A percentile compares a stretch with the other conserved stretches of the same genome.
Conservation (phyloP, 2,797 vertebrate genomes). For the Squalus acanthias region DNA sequence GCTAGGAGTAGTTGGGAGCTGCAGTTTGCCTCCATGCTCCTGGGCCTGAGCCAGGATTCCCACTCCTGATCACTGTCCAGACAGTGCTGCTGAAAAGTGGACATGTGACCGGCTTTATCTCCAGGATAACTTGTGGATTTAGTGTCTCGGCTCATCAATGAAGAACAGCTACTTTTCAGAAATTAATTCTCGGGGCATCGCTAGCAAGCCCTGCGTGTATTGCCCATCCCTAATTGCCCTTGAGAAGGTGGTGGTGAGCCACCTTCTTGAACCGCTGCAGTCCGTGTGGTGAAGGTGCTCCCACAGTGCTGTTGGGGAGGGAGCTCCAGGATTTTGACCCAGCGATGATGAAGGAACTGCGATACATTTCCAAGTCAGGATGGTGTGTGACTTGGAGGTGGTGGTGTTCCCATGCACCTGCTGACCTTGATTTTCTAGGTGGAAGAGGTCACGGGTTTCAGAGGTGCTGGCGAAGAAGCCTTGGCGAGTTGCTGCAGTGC, state of each 20-base stretch:
- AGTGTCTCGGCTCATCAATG: neutral
- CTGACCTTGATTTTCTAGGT: neutral
- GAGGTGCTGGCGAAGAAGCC: neutral
- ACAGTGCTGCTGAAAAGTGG: neutral
- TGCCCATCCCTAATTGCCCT: neutral
- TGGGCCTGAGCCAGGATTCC: neutral
- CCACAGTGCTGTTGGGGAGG: neutral
- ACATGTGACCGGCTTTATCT: neutral
- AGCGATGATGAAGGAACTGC: neutral
- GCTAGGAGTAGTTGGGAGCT: neutral
- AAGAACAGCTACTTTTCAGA: neutral
- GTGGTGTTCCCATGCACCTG: neutral
- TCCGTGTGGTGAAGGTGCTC: neutral
- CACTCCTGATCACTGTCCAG: neutral
- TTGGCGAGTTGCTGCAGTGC: neutral
- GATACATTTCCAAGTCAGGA: neutral
- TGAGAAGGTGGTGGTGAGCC: neutral
- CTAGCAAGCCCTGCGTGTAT: neutral
- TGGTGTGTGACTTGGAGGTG: neutral
- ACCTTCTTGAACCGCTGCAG: too few relatives aligned
- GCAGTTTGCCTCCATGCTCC: neutral
- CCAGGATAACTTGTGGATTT: neutral
- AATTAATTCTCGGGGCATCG: too few relatives aligned
- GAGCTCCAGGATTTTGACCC: too few relatives aligned
- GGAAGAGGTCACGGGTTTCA: neutral